Conservation (phyloP, 23 tunicate species). For the Ciona savignyi region DNA sequence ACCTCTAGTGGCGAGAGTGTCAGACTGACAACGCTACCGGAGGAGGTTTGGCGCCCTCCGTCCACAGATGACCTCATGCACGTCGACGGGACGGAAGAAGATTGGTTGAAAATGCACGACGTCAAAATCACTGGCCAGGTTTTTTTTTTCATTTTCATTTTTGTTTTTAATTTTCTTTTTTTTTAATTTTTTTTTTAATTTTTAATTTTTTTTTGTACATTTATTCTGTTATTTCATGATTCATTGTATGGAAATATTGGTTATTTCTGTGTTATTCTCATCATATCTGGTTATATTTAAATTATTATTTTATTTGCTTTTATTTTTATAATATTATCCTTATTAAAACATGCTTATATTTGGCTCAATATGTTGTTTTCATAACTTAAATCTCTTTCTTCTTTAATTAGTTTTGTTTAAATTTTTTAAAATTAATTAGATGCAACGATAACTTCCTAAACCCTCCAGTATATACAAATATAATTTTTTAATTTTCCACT, state of each 20-base stretch:
- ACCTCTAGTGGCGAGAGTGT: slow-evolving; percentile 25
- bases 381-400: too few species aligned
- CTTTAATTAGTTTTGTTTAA: not conserved
- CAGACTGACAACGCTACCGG: slow-evolving; percentile 18
- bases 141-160: too few species aligned
- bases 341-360: not conserved
- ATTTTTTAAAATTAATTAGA: not conserved
- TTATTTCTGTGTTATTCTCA: too few species aligned
- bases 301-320: too few species aligned
- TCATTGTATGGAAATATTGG: too few species aligned
- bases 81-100: slow-evolving; percentile 58
- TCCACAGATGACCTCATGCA: slow-evolving; percentile 48
- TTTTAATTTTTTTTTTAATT: too few species aligned
- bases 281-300: too few species aligned
- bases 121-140: slow-evolving; percentile 66
- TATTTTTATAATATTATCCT: too few species aligned
- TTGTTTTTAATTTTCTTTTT: too few species aligned
- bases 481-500: too few species aligned
- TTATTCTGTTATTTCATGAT: too few species aligned
- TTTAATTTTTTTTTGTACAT: too few species aligned
- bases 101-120: slow-evolving; percentile 50
- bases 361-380: not conserved
- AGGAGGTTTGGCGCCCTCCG: not conserved
- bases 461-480: not conserved
- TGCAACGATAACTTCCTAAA: not conserved